Evolutionary conservation across 1,140 invertebrate species (phyloP).

Genomic region (Temnothorax nylanderi): DNA sequence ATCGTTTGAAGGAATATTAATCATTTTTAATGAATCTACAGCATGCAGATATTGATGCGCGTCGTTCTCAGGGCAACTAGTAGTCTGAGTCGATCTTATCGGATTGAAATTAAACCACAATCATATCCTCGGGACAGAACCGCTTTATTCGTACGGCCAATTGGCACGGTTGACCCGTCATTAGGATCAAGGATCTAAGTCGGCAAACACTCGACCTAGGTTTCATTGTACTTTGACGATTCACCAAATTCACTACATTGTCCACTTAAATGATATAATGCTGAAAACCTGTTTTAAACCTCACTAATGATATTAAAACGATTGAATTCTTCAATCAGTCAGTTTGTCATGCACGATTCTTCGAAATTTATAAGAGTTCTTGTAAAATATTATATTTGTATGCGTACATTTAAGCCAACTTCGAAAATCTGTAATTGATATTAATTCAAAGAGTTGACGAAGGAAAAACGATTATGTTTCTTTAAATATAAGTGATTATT

Average conservation of each 20-base stretch:
- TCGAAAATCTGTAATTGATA: not conserved
- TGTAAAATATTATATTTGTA: not conserved
- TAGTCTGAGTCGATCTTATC: slow-evolving; percentile 58
- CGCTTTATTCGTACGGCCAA: slow-evolving; percentile 73
- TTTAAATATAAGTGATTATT: not conserved
- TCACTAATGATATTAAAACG: slow-evolving; percentile 10
- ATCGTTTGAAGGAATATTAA: not conserved
- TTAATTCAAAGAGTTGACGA: not conserved
- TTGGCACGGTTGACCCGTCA: slow-evolving; percentile 81
- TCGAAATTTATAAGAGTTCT: not conserved
- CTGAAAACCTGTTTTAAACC: not conserved
- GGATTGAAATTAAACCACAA: slow-evolving; percentile 23
- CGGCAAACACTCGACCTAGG: slow-evolving; percentile 58
- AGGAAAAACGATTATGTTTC: not conserved
- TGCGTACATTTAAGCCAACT: not conserved
- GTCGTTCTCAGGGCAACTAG: not conserved
- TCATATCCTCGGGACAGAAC: slow-evolving; percentile 57
- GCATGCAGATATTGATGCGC: not conserved
- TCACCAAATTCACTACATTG: slow-evolving; percentile 14
- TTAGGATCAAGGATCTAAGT: slow-evolving; percentile 81
- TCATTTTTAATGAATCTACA: not conserved
- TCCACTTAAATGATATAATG: slow-evolving; percentile 1
- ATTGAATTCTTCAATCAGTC: slow-evolving; percentile 22
- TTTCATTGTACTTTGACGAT: slow-evolving; percentile 64
- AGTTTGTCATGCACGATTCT: slow-evolving; percentile 2